Conservation (phyloP, 1,140 invertebrate species). For the Brachionus plicatilis region DNA sequence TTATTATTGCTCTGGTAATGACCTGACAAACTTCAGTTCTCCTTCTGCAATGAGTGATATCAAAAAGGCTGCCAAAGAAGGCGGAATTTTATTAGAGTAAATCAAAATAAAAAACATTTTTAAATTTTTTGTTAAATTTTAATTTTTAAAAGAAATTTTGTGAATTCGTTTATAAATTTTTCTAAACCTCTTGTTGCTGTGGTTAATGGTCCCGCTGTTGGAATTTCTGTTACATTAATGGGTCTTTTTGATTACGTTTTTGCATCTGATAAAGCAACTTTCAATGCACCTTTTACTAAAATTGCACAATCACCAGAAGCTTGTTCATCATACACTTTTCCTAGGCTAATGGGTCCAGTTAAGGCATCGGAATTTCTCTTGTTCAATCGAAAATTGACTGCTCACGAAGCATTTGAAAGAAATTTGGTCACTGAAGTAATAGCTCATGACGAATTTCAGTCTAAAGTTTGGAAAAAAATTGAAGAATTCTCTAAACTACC, state of each 20-base stretch:
- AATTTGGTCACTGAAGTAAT: conserved; percentile 61
- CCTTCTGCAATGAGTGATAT: conserved; percentile 3
- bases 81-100: conserved; percentile 4
- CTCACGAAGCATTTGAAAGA: conserved; percentile 35
- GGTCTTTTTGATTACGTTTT: conserved; percentile 81
- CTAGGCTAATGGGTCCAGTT: conserved; percentile 48
- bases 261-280: conserved; percentile 68
- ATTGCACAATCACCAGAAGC: conserved; percentile 76
- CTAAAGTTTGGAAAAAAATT: conserved; percentile 45
- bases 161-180: conserved; percentile 74
- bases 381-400: conserved; percentile 33
- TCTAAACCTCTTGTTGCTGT: conserved; percentile 80
- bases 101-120: conserved; percentile 45
- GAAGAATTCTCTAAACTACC: conserved; percentile 42
- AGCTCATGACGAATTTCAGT: conserved; percentile 57
- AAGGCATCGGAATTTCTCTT: conserved; percentile 14
- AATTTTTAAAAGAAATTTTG: conserved; percentile 61
- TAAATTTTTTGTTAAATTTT: background rate
- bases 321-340: conserved; percentile 75
- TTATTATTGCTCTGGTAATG: conserved; percentile 81
- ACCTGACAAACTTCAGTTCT: conserved; percentile 63
- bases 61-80: conserved; percentile 20
- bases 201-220: conserved; percentile 86
- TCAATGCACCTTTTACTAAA: conserved; percentile 75
- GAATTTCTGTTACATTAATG: conserved; percentile 75